These are phyloP conservation scores for Dioctria linearis DNA, from an alignment of 2,888 invertebrate genomes.

Conservation along the genomic window DNA sequence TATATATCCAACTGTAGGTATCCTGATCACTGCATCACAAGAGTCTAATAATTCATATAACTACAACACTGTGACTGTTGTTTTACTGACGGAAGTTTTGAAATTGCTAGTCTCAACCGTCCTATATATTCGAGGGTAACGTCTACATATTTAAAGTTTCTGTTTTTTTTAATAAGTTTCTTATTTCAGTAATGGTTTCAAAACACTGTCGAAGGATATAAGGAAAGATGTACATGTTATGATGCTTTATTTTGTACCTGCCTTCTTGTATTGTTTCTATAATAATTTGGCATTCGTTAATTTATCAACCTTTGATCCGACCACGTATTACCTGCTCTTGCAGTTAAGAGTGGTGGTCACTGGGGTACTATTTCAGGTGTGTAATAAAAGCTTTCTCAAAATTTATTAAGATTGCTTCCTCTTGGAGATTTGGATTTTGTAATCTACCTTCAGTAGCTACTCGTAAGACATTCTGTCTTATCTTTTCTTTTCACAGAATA, in stretches of 20 bases:
- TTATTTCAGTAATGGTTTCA: constrained; percentile 76
- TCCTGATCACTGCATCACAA: constrained; percentile 93
- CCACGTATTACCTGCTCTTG: constrained; percentile 91
- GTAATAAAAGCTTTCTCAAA: too few relatives aligned
- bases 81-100: constrained; percentile 88
- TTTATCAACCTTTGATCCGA: constrained; percentile 92
- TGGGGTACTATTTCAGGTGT: constrained; percentile 92
- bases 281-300: constrained; percentile 95
- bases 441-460: too few relatives aligned
- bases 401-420: too few relatives aligned
- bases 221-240: constrained; percentile 78
- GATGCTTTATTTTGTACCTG: constrained; percentile 89
- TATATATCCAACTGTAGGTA: constrained; percentile 76
- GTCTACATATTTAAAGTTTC: background rate
- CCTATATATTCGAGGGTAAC: constrained; percentile 82
- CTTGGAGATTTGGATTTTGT: too few relatives aligned
- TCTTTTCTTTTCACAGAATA: too few relatives aligned
- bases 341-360: constrained; percentile 95
- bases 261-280: constrained; percentile 92
- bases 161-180: constrained; percentile 43
- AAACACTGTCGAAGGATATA: constrained; percentile 74
- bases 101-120: constrained; percentile 83
- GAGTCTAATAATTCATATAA: constrained; percentile 84
- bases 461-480: too few relatives aligned
- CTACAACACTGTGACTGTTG: constrained; percentile 91